phyloP scores from a whole-genome alignment of 2,888 invertebrate genomes.

The Eupithecia vulgata region DNA sequence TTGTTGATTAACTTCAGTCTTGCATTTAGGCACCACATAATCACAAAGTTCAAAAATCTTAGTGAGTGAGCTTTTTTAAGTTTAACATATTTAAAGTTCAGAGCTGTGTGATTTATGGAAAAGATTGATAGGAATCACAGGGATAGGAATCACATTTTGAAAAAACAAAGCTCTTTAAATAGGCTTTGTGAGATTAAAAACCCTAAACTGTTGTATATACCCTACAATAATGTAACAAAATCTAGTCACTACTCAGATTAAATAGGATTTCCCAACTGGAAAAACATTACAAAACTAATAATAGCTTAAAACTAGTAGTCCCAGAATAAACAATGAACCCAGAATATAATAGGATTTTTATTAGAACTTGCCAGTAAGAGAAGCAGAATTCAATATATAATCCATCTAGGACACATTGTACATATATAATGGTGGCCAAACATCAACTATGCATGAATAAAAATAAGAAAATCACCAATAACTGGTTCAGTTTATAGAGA shows the following conservation, averaged over 20 bases:
- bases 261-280: no score
- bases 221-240: conserved; percentile 1
- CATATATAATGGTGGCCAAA: not conserved
- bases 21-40: not conserved
- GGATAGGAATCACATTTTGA: not conserved
- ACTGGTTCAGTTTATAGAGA: no score
- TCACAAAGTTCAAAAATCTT: not conserved
- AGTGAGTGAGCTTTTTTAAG: not conserved
- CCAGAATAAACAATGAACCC: not conserved
- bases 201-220: not conserved
- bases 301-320: not conserved
- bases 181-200: not conserved
- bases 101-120: not conserved
- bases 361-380: not conserved
- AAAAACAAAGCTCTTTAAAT: not conserved
- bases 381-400: not conserved
- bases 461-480: no score
- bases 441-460: not conserved
- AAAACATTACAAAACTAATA: not conserved
- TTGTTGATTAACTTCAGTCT: not conserved
- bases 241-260: not conserved
- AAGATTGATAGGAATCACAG: not conserved
- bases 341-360: no score
- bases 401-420: not conserved
- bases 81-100: not conserved